Base-by-base conservation (phyloP, 2,113 vertebrate species). In the Sphaerodactylus townsendi region DNA sequence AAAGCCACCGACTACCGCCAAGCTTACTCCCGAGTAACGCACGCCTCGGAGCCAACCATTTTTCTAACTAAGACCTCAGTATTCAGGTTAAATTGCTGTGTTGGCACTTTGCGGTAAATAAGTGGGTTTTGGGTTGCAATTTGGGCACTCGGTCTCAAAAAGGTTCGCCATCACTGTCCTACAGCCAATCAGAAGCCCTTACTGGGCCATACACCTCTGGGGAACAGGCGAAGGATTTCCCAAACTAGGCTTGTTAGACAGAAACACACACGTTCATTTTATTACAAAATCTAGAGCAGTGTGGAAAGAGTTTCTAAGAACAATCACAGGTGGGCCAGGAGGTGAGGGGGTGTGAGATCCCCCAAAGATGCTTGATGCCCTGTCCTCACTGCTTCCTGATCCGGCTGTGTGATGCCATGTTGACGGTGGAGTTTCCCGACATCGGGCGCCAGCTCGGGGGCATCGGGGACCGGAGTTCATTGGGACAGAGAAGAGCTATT, bases 231-330 rank as follows among this genome's bases (percentile, higher is more conserved):
- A 23, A 33, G 10, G 15, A 10, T 15, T 37, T 71, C 25, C 28
- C 6, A 25, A 3, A 8, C 17, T 2, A 35, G 50, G 37, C 33
- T 25, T 37, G 33, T 21, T 15, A 64, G 14, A 2, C 14, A 30
- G 35, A 19, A 11, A 86, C 11, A 69, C 37, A 35, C 50, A 81
- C 56, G 33, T 71, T 75, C 79, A 13, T 35, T 89, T 89, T 89
- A 89, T 89, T 86, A 81, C 21, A 89, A 86, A 86, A 81, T 56
- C 39, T 39, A 80, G 44, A 77, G 56, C 68, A 68, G 10, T 10
- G 5, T 1, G 56, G 41, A 37, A 35, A 19, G 9, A 33, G 2
- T 35, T 13, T 1, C 33, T 37, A 37, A 9, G 37, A 33, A 50
- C 23, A 62, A 5, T 37, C 4, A 15, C 68, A 2, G 59, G 19